Conservation (phyloP, 1,140 invertebrate genomes). For the Meteorus sp. region DNA sequence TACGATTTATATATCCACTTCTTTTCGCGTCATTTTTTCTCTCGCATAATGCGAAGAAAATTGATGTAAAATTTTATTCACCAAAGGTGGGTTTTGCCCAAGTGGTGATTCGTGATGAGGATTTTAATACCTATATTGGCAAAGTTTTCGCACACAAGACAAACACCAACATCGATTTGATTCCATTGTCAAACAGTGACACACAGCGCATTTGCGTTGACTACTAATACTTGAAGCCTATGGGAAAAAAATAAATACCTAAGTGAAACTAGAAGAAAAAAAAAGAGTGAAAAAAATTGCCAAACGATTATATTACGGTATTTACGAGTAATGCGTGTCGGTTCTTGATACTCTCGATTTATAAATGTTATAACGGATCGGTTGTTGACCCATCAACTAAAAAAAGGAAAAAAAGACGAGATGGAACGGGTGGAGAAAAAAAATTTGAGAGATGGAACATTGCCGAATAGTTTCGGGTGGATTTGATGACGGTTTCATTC, state of each 20-base stretch:
- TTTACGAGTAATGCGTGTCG: conserved; percentile 11
- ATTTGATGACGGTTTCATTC: neutral
- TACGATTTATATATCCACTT: too few relatives aligned
- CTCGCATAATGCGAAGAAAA: too few relatives aligned
- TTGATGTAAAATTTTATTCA: too few relatives aligned
- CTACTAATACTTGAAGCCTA: too few relatives aligned
- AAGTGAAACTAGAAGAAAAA: neutral
- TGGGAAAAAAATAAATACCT: neutral
- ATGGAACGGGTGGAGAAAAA: conserved; percentile 7
- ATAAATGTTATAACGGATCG: conserved; percentile 21
- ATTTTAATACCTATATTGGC: too few relatives aligned
- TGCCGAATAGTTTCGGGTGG: neutral
- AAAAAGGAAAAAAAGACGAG: conserved; percentile 6
- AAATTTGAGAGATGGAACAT: neutral
- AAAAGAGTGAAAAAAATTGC: neutral
- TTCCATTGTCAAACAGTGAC: too few relatives aligned
- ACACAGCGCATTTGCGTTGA: neutral
- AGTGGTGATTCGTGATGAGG: too few relatives aligned
- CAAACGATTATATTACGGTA: conserved; percentile 12
- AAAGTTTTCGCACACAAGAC: too few relatives aligned
- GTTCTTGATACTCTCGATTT: neutral
- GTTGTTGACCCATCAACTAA: conserved; percentile 29
- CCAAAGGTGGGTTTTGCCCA: too few relatives aligned
- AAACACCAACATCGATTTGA: too few relatives aligned
- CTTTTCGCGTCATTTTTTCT: too few relatives aligned